Evolutionary conservation across 2,113 vertebrate genomes (phyloP), one percentile per base, ranked within the genome.

Genomic region (Corydoras maculifer): DNA sequence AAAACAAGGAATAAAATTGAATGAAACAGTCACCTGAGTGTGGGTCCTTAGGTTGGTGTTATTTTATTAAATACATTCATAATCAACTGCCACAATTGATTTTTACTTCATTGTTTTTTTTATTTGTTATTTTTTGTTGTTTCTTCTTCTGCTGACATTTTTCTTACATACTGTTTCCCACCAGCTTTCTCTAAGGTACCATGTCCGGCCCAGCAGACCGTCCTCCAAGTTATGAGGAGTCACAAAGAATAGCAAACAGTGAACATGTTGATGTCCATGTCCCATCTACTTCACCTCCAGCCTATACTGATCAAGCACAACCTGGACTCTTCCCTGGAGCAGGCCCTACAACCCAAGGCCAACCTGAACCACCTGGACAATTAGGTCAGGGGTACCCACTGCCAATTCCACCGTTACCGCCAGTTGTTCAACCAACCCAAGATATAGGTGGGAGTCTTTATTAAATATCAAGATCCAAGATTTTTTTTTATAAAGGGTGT

Each of bases 201-300:
- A 97, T 97, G 94, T 93, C 94, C 0, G 87, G 83, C 48, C 91
- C 94, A 78, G 91, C 94, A 78, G 91, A 82, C 3, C 93, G 89
- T 18, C 96, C 94, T 0, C 94, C 94, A 0, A 78, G 85, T 0
- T 96, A 96, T 0, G 87, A 96, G 1, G 92, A 94, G 65, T 85
- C 77, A 43, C 65, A 73, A 13, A 88, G 88, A 84, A 90, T 0
- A 75, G 91, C 2, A 12, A 78, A 84, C 25, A 85, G 87, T 5
- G 77, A 88, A 70, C 81, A 51, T 50, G 80, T 0, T 77, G 80
- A 11, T 51, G 75, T 78, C 18, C 90, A 92, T 25, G 18, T 25
- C 25, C 91, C 91, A 0, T 29, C 70, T 4, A 70, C 73, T 11
- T 83, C 81, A 1, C 86, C 89, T 0, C 84, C 87, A 31, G 66